These are phyloP conservation scores for Uropetala carovei DNA, from an alignment of 2,888 invertebrate species.

Conservation along the genomic window DNA sequence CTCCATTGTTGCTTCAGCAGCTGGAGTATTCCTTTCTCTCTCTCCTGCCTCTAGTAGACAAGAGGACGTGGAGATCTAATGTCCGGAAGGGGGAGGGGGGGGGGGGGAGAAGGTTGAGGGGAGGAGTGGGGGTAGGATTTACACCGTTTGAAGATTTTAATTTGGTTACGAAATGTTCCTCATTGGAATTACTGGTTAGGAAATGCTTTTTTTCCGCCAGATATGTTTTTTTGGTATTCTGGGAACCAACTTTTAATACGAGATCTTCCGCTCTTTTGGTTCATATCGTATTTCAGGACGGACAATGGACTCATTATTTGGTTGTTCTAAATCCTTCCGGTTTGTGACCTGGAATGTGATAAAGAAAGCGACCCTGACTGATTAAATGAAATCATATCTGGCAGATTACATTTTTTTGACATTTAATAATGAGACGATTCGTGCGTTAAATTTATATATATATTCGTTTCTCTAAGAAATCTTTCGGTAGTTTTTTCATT, in stretches of 20 bases:
- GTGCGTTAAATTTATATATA: too few relatives aligned
- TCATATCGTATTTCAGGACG: neutral
- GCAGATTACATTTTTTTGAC: too few relatives aligned
- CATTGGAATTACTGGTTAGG: conserved; percentile 21
- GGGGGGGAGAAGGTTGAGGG: neutral
- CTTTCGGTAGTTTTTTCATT: too few relatives aligned
- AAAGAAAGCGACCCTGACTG: too few relatives aligned
- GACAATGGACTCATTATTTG: conserved; percentile 27
- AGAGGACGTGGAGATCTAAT: neutral
- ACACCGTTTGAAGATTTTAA: conserved; percentile 28
- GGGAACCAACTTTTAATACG: neutral
- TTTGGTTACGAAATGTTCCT: conserved; percentile 46
- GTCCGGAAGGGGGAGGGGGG: neutral
- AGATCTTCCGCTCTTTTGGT: conserved; percentile 26
- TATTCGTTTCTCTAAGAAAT: too few relatives aligned
- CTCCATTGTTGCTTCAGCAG: conserved; percentile 40
- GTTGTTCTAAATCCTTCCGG: neutral
- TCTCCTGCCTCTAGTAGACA: neutral
- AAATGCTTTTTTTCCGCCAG: neutral
- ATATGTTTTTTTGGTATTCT: too few relatives aligned
- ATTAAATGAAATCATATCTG: too few relatives aligned
- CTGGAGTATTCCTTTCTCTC: conserved; percentile 2
- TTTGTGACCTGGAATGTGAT: too few relatives aligned
- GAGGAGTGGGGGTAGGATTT: too few relatives aligned
- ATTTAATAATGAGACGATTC: too few relatives aligned